Evolutionary conservation across 2,797 vertebrate genomes (phyloP), one percentile per base, ranked within the genome.

Genomic region (Platyrinchus mystaceus): DNA sequence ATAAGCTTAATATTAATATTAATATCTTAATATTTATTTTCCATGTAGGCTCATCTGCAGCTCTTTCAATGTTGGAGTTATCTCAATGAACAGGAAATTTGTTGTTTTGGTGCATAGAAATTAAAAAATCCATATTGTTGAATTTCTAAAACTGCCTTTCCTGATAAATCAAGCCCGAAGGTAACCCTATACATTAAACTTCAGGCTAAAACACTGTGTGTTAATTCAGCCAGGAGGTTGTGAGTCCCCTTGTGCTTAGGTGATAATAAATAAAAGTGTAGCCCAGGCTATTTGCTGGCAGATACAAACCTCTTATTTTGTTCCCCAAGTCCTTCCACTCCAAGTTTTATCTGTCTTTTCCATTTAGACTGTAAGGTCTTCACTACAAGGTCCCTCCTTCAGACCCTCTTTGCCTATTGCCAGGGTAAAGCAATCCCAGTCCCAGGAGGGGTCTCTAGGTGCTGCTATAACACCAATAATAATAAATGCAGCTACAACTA

Each of bases 381-480:
- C 2, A 1, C 30, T 84, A 21, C 8, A 2, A 47, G 46, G 23
- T 41, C 5, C 4, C 24, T 66, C 27, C 12, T 66, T 41, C 64
- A 74, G 26, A 23, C 6, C 18, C 14, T 46, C 39, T 71, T 76
- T 83, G 18, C 28, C 4, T 58, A 4, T 6, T 44, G 17, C 37
- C n/a, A 44, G 39, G 46, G 27, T 39, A 66, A 70, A 80, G 17
- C 36, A 80, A 47, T 50, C 39, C 52, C 78, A 92, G 71, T 95
- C 90, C 93, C 94, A 41, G n/a, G 19, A 91, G 3, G n/a, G n/a
- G 87, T 94, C 94, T 92, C 69, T 96, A 96, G 94, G 94, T 96
- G 96, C 66, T 97, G 94, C 94, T 96, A 3, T 86, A 96, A 78
- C 87, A 95, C 79, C 76, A 94, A 1, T 32, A 93, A 87, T 83